Conservation (phyloP, 2,113 vertebrate genomes). For the Dicaeum eximium region DNA sequence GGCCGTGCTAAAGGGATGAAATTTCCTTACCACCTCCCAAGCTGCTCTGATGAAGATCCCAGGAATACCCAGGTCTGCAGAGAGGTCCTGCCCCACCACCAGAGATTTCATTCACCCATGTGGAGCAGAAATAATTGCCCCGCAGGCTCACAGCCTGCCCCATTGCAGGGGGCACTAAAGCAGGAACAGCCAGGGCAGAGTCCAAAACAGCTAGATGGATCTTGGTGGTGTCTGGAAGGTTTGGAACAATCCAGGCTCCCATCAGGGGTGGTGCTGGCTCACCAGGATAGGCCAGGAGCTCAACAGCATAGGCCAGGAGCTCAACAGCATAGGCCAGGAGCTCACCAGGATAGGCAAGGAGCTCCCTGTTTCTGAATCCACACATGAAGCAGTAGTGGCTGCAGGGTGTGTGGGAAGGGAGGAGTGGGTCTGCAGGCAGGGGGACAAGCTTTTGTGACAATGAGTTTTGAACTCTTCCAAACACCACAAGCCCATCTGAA, state of each 20-base stretch:
- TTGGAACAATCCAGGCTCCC: background rate
- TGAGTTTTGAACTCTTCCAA: background rate
- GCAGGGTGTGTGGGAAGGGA: background rate
- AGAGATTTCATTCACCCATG: background rate
- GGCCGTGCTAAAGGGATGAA: background rate
- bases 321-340: too few species aligned
- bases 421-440: background rate
- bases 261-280: background rate
- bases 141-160: background rate
- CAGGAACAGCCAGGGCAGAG: background rate
- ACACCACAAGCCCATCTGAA: background rate
- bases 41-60: background rate
- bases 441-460: background rate
- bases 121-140: background rate
- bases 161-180: background rate
- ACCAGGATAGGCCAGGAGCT: background rate
- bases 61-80: background rate
- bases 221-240: background rate
- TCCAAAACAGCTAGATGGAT: background rate
- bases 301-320: too few species aligned
- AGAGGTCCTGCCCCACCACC: background rate
- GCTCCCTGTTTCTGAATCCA: background rate
- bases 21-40: background rate
- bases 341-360: too few species aligned
- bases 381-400: background rate